Conservation (phyloP, 2,797 vertebrate genomes). For the Podarcis siculus region DNA sequence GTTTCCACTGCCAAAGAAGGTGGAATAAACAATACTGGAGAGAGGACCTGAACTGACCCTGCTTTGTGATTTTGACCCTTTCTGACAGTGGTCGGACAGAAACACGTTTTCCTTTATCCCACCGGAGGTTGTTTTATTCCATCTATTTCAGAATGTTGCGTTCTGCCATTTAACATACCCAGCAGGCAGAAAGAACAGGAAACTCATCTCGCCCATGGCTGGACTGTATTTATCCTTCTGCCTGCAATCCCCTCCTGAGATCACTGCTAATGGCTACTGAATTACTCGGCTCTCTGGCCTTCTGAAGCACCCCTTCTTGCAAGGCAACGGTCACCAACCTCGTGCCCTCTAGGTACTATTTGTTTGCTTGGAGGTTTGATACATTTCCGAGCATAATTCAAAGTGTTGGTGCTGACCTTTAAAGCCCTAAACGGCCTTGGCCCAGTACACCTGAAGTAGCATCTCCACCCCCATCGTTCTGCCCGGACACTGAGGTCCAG, state of each 20-base stretch:
- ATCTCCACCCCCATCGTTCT: too few relatives aligned
- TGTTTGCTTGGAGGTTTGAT: too few relatives aligned
- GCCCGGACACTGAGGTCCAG: too few relatives aligned
- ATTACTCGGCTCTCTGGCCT: slow-evolving; percentile 3
- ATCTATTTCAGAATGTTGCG: slow-evolving; percentile 20
- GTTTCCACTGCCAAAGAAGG: fast-evolving
- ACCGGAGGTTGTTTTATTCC: slow-evolving; percentile 12
- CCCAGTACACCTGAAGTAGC: too few relatives aligned
- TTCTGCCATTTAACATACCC: fast-evolving
- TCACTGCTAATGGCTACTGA: slow-evolving; percentile 3
- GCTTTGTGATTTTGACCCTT: slow-evolving; percentile 50
- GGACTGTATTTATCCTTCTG: neutral
- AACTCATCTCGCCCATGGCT: neutral
- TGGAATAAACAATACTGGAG: fast-evolving
- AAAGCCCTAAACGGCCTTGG: too few relatives aligned
- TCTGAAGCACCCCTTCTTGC: slow-evolving; percentile 5
- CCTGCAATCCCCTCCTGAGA: neutral
- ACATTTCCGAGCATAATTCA: too few relatives aligned
- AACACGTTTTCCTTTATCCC: slow-evolving; percentile 44
- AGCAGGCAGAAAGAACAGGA: neutral
- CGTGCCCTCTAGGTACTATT: too few relatives aligned
- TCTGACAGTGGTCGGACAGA: slow-evolving; percentile 44
- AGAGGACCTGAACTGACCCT: slow-evolving; percentile 47
- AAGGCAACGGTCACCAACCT: too few relatives aligned
- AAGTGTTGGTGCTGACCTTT: too few relatives aligned